Evolutionary conservation across 2,797 vertebrate species (phyloP).

Genomic region (Semotilus atromaculatus): DNA sequence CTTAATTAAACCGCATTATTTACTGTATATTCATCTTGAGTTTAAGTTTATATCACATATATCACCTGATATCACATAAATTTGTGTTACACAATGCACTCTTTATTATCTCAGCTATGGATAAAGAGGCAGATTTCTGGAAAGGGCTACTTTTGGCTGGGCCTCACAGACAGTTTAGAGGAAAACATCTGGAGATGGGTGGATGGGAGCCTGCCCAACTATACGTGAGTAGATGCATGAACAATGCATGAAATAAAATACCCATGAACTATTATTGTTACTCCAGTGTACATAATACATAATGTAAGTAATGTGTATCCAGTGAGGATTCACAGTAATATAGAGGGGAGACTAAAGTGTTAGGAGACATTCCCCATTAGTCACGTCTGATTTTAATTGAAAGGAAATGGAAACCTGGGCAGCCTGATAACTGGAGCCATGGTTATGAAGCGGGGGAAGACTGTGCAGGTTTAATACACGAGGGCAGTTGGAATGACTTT

Average conservation of each 20-base stretch:
- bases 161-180: slow-evolving; percentile 86
- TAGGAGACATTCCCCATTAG: not conserved
- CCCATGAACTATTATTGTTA: not conserved
- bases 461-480: slow-evolving; percentile 90
- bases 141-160: slow-evolving; percentile 93
- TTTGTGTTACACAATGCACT: not conserved
- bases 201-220: slow-evolving; percentile 86
- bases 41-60: too few relatives aligned
- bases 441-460: slow-evolving; percentile 90
- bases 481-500: slow-evolving; percentile 96
- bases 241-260: not conserved
- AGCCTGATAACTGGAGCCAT: slow-evolving; percentile 95
- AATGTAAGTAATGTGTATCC: not conserved
- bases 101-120: slow-evolving; percentile 82
- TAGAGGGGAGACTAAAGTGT: not conserved
- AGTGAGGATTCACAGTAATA: not conserved
- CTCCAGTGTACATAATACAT: not conserved
- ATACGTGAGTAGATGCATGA: slow-evolving; percentile 83
- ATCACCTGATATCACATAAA: not conserved
- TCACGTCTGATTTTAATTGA: not conserved
- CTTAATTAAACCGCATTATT: not conserved
- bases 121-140: slow-evolving; percentile 82
- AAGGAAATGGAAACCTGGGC: slow-evolving; percentile 95
- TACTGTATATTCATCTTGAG: not conserved
- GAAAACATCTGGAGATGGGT: slow-evolving; percentile 95